phyloP scores from a whole-genome alignment of 2,113 vertebrate genomes.

The Silurus meridionalis region DNA sequence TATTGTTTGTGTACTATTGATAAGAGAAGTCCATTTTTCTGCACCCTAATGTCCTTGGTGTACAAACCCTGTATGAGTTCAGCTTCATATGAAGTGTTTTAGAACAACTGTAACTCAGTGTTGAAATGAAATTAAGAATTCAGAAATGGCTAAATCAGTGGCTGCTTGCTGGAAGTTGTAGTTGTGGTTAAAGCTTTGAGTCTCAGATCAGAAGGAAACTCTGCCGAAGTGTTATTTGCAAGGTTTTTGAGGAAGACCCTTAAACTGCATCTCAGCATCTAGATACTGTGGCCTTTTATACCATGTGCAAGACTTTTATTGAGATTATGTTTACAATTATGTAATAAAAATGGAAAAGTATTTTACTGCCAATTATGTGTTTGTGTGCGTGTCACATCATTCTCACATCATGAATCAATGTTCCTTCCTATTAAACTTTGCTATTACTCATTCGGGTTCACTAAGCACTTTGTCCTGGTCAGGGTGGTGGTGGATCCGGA shows the following conservation, averaged over 20 bases:
- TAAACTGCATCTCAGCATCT: neutral
- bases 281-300: neutral
- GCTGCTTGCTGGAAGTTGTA: too few relatives aligned
- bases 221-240: too few relatives aligned
- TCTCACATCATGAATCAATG: neutral
- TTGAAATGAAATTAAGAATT: too few relatives aligned
- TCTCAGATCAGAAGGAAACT: too few relatives aligned
- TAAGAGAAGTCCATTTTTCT: neutral
- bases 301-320: neutral
- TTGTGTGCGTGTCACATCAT: neutral
- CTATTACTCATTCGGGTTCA: neutral
- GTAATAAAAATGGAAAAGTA: neutral
- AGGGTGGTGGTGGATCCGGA: neutral
- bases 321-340: neutral
- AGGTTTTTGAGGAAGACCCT: neutral
- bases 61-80: neutral
- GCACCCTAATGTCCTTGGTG: neutral
- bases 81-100: too few relatives aligned
- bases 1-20: too few relatives aligned
- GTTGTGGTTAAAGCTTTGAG: too few relatives aligned
- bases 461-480: neutral
- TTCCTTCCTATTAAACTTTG: neutral
- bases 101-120: too few relatives aligned
- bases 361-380: neutral
- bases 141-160: too few relatives aligned